Evolutionary conservation across 1,140 invertebrate species (phyloP).

Genomic region (Chironomus striatipennis): DNA sequence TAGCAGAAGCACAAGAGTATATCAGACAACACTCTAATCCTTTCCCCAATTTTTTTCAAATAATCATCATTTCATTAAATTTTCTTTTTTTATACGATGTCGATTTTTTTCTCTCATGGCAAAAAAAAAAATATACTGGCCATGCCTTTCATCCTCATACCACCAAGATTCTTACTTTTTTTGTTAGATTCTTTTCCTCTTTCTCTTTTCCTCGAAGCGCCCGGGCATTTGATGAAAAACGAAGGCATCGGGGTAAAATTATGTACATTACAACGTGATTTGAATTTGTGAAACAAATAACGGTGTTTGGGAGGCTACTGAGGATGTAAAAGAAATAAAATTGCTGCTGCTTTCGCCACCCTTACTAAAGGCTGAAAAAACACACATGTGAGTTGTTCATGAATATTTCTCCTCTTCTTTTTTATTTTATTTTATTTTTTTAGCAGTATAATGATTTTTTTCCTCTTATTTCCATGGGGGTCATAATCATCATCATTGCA

Average conservation of each 20-base stretch:
- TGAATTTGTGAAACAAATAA: conserved; percentile 20
- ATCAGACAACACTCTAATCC: neutral
- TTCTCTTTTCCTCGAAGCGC: neutral
- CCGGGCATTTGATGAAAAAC: conserved; percentile 23
- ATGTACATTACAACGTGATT: conserved; percentile 24
- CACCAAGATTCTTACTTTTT: neutral
- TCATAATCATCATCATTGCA: too few relatives aligned
- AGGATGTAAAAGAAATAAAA: neutral
- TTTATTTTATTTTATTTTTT: neutral
- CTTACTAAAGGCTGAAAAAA: neutral
- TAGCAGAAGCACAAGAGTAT: neutral
- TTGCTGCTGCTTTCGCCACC: neutral
- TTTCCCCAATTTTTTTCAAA: neutral
- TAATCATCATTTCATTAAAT: conserved; percentile 24
- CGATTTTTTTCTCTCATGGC: conserved; percentile 17
- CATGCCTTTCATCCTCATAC: neutral
- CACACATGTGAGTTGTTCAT: conserved; percentile 3
- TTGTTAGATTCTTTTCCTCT: neutral
- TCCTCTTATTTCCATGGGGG: neutral
- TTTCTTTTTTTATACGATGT: conserved; percentile 18
- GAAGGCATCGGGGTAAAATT: conserved; percentile 20
- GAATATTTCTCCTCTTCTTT: neutral
- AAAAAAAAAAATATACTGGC: neutral
- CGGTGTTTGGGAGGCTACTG: conserved; percentile 5
- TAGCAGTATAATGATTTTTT: neutral